Evolutionary conservation across 2,797 vertebrate species (phyloP).

Genomic region (Geotria australis): DNA sequence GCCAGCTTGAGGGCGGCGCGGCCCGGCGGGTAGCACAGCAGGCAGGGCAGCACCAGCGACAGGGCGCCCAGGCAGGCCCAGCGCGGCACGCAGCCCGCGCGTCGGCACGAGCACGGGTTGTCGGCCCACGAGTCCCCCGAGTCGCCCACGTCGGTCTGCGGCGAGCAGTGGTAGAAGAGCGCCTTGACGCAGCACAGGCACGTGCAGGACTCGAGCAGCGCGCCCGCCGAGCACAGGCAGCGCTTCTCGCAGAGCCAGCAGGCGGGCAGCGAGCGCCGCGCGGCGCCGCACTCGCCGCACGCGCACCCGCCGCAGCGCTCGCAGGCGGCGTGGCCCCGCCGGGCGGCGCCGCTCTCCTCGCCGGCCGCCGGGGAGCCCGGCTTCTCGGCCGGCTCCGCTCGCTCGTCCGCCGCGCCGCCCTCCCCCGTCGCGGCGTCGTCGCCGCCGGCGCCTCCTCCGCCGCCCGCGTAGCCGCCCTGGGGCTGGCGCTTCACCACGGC

Average conservation of each 20-base stretch:
- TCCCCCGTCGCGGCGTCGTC: too few species aligned
- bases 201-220: not conserved
- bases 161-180: not conserved
- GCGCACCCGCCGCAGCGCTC: not conserved
- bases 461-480: too few species aligned
- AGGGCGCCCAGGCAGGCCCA: not conserved
- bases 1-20: not conserved
- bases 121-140: not conserved
- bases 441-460: too few species aligned
- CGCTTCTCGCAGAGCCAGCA: not conserved
- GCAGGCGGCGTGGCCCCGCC: not conserved
- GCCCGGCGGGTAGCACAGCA: not conserved
- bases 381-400: too few species aligned
- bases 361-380: too few species aligned
- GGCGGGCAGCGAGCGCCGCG: not conserved
- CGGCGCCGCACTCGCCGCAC: not conserved
- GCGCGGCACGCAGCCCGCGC: not conserved
- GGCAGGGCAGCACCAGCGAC: not conserved
- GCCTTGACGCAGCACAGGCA: not conserved
- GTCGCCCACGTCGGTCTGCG: not conserved
- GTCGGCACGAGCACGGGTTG: not conserved
- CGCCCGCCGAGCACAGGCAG: not conserved
- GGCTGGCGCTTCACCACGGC: too few species aligned
- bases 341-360: too few species aligned
- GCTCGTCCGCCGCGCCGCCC: too few species aligned